phyloP scores from a whole-genome alignment of 2,888 invertebrate species.

The Eilema depressum region DNA sequence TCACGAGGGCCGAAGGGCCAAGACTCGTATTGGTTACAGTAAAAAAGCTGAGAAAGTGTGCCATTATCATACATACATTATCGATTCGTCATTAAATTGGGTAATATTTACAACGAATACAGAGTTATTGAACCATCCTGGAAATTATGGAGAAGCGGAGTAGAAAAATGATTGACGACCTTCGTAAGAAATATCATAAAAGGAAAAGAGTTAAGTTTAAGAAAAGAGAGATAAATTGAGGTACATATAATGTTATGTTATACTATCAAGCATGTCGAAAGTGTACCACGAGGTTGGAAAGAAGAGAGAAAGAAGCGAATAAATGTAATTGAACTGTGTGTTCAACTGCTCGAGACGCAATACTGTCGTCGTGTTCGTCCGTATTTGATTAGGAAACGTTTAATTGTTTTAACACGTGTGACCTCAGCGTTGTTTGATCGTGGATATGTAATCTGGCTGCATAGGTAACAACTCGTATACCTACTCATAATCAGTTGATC shows the following conservation, averaged over 20 bases:
- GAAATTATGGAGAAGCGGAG: too few relatives aligned
- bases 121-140: too few relatives aligned
- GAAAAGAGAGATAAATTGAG: neutral
- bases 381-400: constrained; percentile 15
- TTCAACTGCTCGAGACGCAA: neutral
- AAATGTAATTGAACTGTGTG: constrained; percentile 3
- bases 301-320: neutral
- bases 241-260: too few relatives aligned
- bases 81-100: constrained; percentile 7
- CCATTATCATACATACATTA: constrained; percentile 11
- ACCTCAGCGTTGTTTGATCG: constrained; percentile 7
- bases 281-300: too few relatives aligned
- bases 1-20: constrained; percentile 4
- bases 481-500: neutral
- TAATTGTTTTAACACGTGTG: constrained; percentile 15
- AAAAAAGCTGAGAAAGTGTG: constrained; percentile 11
- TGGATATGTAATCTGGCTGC: neutral
- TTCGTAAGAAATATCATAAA: too few relatives aligned
- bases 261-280: too few relatives aligned
- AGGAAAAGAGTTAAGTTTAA: neutral
- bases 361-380: constrained; percentile 1
- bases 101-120: too few relatives aligned
- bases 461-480: neutral
- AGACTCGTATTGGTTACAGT: neutral
- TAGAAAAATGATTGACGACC: too few relatives aligned